A percentile compares a stretch with the other conserved stretches of the same genome.
These are phyloP conservation scores for Rutilus rutilus DNA, from an alignment of 2,113 vertebrate genomes.

Conservation along the genomic window DNA sequence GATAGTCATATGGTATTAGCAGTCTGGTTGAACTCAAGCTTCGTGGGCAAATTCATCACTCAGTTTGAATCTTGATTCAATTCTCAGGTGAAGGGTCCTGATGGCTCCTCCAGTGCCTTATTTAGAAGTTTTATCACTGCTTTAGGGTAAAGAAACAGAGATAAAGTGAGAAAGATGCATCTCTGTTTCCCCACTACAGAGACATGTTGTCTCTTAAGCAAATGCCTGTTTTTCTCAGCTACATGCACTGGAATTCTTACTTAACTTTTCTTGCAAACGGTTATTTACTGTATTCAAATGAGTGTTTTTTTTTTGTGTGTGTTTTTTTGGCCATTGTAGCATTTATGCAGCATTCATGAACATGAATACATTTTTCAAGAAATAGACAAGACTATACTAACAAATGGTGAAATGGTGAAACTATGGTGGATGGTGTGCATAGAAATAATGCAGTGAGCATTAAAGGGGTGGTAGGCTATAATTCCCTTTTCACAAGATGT, in stretches of 20 bases:
- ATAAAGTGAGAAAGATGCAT: not conserved
- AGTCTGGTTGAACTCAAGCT: constrained; percentile 13
- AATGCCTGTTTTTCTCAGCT: constrained; percentile 20
- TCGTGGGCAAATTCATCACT: constrained; percentile 18
- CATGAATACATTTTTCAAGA: not conserved
- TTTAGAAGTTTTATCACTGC: constrained; percentile 8
- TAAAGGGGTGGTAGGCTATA: too few relatives aligned
- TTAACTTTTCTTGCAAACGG: not conserved
- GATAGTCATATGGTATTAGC: constrained; percentile 16
- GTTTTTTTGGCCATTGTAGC: not conserved
- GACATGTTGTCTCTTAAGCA: constrained; percentile 12
- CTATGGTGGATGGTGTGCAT: not conserved
- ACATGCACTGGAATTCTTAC: constrained; percentile 5
- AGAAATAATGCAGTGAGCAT: not conserved
- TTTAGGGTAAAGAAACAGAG: constrained; percentile 17
- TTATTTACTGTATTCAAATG: not conserved
- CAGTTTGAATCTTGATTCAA: constrained; percentile 27
- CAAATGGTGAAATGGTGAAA: not conserved
- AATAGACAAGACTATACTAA: not conserved
- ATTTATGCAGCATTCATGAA: not conserved
- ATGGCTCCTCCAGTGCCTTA: constrained; percentile 11
- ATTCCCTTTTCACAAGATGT: too few relatives aligned
- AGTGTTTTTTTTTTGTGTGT: not conserved
- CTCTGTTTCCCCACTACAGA: not conserved
- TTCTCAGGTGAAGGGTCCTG: not conserved